Base-by-base conservation (phyloP, 2,113 vertebrate species). In the Sylvicapra grimmia region DNA sequence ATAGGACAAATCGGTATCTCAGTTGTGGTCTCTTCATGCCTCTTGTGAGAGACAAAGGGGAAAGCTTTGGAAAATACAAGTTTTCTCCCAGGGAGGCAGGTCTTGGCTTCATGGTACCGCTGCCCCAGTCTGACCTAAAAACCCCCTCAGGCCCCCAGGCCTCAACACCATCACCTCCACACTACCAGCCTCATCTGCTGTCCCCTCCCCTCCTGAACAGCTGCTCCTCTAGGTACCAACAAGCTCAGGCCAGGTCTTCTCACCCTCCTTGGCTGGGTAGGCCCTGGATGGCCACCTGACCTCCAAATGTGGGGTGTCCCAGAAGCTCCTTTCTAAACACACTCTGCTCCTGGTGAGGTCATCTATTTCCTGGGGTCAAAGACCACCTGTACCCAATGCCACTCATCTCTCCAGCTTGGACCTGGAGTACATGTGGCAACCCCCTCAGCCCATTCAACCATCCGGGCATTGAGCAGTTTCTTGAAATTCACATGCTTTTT, bases 391-490 rank as follows among this genome's bases (percentile, higher is more conserved):
- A 21, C 72, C 11, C 1, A 4, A 6, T 12, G 40, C 44, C 13
- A 7, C 21, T 27, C 51, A 3, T n/a, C 44, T 90, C 58, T 31
- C 31, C 12, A 2, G 53, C 72, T 40, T 16, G 33, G 47, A 54
- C 68, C 86, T 54, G 72, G 59, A 27, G 44, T 3, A 23, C 3
- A 14, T 19, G 16, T 1, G 0, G 15, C 53, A 83, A 31, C 54
- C 4, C 8, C 21, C 6, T 18, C 36, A 12, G 75, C 77, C 51
- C 47, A 1, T 72, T 16, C 11, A 1, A 11, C 63, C 6, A 14
- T 12, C 7, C 1, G 8, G 1, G 44, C 56, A 12, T 0, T 56
- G 59, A 13, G 23, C 58, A 16, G n/a, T 33, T 40, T 79, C 56
- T 56, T 4, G 4, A 80, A 47, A 29, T 15, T 25, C 4, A 2